These are phyloP conservation scores for Lethenteron reissneri DNA, from an alignment of 2,113 vertebrate genomes.

Conservation along the genomic window DNA sequence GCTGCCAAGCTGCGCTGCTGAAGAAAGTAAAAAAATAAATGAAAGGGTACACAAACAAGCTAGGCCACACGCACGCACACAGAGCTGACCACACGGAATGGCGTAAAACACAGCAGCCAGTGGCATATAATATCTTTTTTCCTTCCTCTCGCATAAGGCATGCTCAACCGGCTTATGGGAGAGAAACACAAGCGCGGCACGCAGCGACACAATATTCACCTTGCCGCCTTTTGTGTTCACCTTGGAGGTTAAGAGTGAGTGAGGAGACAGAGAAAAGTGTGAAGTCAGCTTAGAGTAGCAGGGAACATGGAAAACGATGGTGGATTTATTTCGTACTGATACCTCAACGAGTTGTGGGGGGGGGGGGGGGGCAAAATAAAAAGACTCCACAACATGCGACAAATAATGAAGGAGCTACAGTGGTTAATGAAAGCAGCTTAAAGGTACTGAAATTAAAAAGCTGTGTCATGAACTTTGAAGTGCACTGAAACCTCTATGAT, in stretches of 20 bases:
- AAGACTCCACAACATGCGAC: too few relatives aligned
- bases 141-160: neutral
- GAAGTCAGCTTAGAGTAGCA: neutral
- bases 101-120: neutral
- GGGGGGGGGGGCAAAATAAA: too few relatives aligned
- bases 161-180: neutral
- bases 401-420: too few relatives aligned
- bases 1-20: neutral
- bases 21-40: neutral
- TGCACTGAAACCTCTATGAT: too few relatives aligned
- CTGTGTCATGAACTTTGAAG: too few relatives aligned
- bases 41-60: constrained; percentile 1
- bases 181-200: neutral
- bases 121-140: neutral
- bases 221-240: constrained; percentile 2
- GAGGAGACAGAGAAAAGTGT: constrained; percentile 5
- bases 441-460: too few relatives aligned
- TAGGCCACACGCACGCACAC: neutral
- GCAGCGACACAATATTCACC: constrained; percentile 6
- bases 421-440: too few relatives aligned
- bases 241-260: constrained; percentile 1
- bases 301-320: neutral
- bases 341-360: too few relatives aligned
- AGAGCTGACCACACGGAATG: neutral
- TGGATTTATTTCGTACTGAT: too few relatives aligned